Percentiles rank a stretch among this genome's conserved stretches.
Conservation (phyloP, 2,888 invertebrate species). For the Sminthurinus aureus region DNA sequence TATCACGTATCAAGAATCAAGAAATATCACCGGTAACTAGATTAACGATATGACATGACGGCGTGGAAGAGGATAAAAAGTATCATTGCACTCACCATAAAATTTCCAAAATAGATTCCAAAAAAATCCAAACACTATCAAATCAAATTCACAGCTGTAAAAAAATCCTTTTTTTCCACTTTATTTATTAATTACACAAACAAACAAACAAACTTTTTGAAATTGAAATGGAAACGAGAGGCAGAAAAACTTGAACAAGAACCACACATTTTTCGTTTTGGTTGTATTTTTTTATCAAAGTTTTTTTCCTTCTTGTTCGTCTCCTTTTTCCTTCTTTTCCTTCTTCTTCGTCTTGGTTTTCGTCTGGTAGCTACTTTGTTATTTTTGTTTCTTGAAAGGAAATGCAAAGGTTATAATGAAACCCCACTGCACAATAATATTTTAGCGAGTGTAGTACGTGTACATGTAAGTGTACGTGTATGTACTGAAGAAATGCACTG, state of each 20-base stretch:
- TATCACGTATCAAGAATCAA: too few relatives aligned
- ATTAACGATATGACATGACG: too few relatives aligned
- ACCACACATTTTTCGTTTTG: background rate
- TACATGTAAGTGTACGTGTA: too few relatives aligned
- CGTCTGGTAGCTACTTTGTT: background rate
- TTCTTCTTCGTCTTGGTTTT: too few relatives aligned
- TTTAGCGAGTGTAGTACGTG: slow-evolving; percentile 10
- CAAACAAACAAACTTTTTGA: too few relatives aligned
- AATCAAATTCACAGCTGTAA: too few relatives aligned
- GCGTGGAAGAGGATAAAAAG: background rate
- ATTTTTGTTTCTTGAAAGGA: background rate
- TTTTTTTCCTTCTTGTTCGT: slow-evolving; percentile 9
- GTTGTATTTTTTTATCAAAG: background rate
- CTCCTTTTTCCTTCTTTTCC: too few relatives aligned
- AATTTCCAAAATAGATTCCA: slow-evolving; percentile 12
- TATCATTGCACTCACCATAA: slow-evolving; percentile 16
- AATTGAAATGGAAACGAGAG: too few relatives aligned
- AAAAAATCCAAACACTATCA: slow-evolving; percentile 2
- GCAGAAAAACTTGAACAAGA: background rate
- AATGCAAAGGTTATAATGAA: slow-evolving; percentile 25
- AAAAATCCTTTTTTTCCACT: too few relatives aligned
- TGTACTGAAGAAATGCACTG: background rate
- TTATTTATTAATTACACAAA: too few relatives aligned
- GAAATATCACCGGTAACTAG: too few relatives aligned
- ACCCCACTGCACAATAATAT: slow-evolving; percentile 10